These are phyloP conservation scores for Beris morrisii DNA, from an alignment of 2,888 invertebrate species.

Conservation along the genomic window DNA sequence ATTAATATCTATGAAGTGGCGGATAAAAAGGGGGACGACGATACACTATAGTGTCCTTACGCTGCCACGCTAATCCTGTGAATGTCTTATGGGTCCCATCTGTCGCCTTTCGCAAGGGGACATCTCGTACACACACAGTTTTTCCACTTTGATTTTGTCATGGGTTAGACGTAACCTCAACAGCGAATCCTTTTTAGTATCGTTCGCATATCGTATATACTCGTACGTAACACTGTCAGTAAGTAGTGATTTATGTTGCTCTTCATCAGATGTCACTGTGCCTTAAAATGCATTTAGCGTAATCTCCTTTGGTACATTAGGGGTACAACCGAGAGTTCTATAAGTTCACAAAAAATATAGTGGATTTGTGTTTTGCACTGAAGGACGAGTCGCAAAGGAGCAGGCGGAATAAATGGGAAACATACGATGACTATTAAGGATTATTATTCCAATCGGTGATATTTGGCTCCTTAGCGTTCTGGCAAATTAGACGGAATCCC, in stretches of 20 bases:
- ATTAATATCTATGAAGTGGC: constrained; percentile 25
- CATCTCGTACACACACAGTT: constrained; percentile 2
- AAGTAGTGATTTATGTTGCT: constrained; percentile 23
- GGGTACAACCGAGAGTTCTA: too few relatives aligned
- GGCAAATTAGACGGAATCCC: too few relatives aligned
- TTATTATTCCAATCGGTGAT: too few relatives aligned
- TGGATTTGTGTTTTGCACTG: too few relatives aligned
- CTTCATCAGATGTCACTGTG: constrained; percentile 21
- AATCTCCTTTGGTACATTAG: too few relatives aligned
- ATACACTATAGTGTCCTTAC: constrained; percentile 22
- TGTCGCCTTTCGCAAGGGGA: constrained; percentile 18
- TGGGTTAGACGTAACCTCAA: constrained; percentile 15
- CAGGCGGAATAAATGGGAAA: too few relatives aligned
- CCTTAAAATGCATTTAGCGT: constrained; percentile 13
- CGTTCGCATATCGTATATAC: too few relatives aligned
- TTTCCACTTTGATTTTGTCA: constrained; percentile 27
- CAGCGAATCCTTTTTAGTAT: constrained; percentile 24
- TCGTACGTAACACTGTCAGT: constrained; percentile 14
- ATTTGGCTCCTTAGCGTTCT: too few relatives aligned
- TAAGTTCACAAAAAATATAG: too few relatives aligned
- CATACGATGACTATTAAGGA: too few relatives aligned
- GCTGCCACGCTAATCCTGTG: constrained; percentile 8
- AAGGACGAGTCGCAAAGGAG: too few relatives aligned
- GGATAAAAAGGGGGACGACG: constrained; percentile 20
- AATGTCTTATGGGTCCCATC: constrained; percentile 17